A percentile compares a stretch with the other conserved stretches of the same genome.
These are phyloP conservation scores for Neodiprion lecontei DNA, from an alignment of 1,140 invertebrate species.

Conservation along the genomic window DNA sequence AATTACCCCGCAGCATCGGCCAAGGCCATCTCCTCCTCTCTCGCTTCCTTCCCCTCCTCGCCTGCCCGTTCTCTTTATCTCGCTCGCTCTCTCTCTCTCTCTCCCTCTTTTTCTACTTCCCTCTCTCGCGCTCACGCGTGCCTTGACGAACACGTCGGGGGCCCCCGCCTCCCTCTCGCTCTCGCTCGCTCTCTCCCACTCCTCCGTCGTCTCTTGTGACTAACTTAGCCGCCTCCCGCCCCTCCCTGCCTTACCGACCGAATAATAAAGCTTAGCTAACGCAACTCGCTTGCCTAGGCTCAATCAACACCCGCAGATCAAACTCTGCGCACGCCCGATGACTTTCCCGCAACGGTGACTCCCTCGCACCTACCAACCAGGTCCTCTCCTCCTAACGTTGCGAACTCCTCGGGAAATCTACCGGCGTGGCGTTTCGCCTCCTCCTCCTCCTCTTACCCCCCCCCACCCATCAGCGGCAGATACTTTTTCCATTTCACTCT, in stretches of 20 bases:
- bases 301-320: too few species aligned
- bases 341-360: too few species aligned
- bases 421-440: neutral
- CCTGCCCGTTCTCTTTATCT: constrained; percentile 7
- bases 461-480: too few species aligned
- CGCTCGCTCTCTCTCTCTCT: constrained; percentile 17
- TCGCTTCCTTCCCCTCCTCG: constrained; percentile 16
- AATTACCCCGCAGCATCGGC: constrained; percentile 71
- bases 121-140: constrained; percentile 17
- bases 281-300: neutral
- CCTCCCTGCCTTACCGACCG: neutral
- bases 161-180: constrained; percentile 19
- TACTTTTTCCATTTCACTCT: too few species aligned
- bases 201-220: constrained; percentile 19
- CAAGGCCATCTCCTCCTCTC: constrained; percentile 58
- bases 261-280: neutral
- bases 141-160: constrained; percentile 13
- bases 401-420: neutral
- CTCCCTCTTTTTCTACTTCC: neutral
- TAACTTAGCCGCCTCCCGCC: neutral
- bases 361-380: too few species aligned
- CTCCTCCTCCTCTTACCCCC: neutral
- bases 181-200: neutral
- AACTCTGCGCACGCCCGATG: too few species aligned
- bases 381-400: neutral